Percentiles rank a stretch among this genome's conserved stretches.
These are phyloP conservation scores for Otus sunia DNA, from an alignment of 2,113 vertebrate species.

Conservation along the genomic window DNA sequence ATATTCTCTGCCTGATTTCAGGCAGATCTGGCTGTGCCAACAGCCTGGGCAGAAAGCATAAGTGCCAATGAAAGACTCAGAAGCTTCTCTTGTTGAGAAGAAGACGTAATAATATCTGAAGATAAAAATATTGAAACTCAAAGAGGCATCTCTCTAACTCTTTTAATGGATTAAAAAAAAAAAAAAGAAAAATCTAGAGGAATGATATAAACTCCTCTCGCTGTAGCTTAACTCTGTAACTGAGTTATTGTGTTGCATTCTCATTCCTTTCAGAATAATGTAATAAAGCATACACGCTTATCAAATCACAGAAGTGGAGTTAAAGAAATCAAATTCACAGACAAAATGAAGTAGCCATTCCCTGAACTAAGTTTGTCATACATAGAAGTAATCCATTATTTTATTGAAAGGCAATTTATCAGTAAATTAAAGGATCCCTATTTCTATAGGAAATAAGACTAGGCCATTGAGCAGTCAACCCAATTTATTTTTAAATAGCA, in stretches of 20 bases:
- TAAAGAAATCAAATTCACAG: not conserved
- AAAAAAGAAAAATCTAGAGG: not conserved
- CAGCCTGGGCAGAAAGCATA: fast-evolving
- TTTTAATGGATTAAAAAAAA: not conserved
- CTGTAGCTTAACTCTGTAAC: not conserved
- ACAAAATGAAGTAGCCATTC: not conserved
- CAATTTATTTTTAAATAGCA: not conserved
- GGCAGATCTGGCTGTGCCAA: not conserved
- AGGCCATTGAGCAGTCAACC: not conserved
- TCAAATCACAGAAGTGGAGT: not conserved
- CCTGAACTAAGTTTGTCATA: not conserved
- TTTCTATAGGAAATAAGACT: not conserved
- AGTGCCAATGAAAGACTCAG: not conserved
- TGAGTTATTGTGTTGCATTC: not conserved
- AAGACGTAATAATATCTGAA: not conserved
- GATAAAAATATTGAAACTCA: not conserved
- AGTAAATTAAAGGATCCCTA: not conserved
- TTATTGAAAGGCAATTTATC: not conserved
- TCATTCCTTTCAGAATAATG: not conserved
- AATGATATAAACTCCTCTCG: not conserved
- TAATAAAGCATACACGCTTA: not conserved
- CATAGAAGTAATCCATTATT: not conserved
- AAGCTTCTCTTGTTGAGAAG: not conserved
- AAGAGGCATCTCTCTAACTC: not conserved
- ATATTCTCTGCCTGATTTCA: not conserved